Base-by-base conservation (phyloP, 2,113 vertebrate species). In the Clinocottus analis region DNA sequence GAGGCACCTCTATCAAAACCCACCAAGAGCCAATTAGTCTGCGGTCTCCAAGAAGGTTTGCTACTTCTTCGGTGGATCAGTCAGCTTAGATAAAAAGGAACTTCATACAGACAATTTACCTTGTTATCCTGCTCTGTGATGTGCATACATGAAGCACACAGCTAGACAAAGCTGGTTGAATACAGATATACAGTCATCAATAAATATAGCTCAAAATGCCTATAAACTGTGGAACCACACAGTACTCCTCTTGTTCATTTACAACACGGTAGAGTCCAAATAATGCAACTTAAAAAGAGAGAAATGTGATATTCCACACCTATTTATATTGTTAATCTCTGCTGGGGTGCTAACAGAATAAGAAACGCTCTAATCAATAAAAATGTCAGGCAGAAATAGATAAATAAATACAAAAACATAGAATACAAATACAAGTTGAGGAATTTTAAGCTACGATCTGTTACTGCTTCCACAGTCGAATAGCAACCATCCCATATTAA, bases 1-100 rank as follows among this genome's bases (percentile, higher is more conserved):
- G 64, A 84, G 75, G 59, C 75, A 69, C 70, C 35, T 71, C 70
- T 87, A 79, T 70, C 27, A 62, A 75, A 89, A 77, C 65, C 53
- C 39, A 62, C 77, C 53, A 64, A 83, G 68, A 85, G 72, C 47
- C 89, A 87, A 82, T 92, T 90, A 85, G 62, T 71, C 75, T 79
- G 1, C 33, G 0, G 10, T 77, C 75, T 87, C 77, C 39, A 47
- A 45, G 8, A 49, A 53, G 77, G 62, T 65, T 53, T 77, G 39
- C 83, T 80, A 64, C 14, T 83, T 84, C 53, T 64, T 76, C 41
- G 77, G 63, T 12, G 27, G 19, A 75, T 61, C 62, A 35, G 67
- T 79, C 73, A 53, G 77, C 53, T 80, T 68, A 45, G 63, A 82
- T 78, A 64, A 77, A 75, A 85, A 83, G 45, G 25, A 72, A 41